Base-by-base conservation (phyloP, 2,797 vertebrate species). In the Tapirus indicus region DNA sequence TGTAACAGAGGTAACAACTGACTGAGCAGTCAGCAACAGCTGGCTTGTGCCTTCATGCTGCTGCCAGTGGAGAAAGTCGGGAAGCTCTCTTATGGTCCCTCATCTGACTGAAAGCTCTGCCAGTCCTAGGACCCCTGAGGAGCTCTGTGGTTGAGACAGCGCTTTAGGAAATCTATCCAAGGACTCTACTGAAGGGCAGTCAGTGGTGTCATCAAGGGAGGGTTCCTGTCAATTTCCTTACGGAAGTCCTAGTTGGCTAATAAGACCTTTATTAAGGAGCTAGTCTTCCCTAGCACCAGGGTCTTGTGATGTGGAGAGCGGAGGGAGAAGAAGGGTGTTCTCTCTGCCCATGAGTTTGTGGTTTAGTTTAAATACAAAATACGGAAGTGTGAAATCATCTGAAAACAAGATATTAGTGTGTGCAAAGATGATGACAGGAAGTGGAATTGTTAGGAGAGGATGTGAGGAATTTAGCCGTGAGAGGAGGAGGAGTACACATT, bases 21-120 rank as follows among this genome's bases (percentile, higher is more conserved):
- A 0, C 0, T n/a, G 8, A 54, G 47, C 16, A 66, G 35, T 38
- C 16, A 27, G 38, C 69, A 68, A 41, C 49, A 0, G 0, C 21
- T 94, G 94, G 75, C 95, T 75, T n/a, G 52, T 52, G 89, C 0
- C 0, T 35, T 85, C 13, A 9, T 32, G 11, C 23, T 0, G 0
- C 27, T 80, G 38, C n/a, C 49, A 16, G 11, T 9, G 88, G 2
- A 66, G 82, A 47, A 88, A 16, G 38, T 20, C 0, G 32, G 41
- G 7, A 20, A 21, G 44, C 17, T 64, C 75, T 74, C 64, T 14
- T 47, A 23, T 21, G n/a, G 0, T 84, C 74, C 68, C 44, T 54
- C 32, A 52, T 32, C 1, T 72, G 16, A 17, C 91, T 79, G 89
- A 41, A 58, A 68, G 56, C 74, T 66, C 16, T 38, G 93, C 23